phyloP scores from a whole-genome alignment of 2,888 invertebrate species.

The Andricus curvator region DNA sequence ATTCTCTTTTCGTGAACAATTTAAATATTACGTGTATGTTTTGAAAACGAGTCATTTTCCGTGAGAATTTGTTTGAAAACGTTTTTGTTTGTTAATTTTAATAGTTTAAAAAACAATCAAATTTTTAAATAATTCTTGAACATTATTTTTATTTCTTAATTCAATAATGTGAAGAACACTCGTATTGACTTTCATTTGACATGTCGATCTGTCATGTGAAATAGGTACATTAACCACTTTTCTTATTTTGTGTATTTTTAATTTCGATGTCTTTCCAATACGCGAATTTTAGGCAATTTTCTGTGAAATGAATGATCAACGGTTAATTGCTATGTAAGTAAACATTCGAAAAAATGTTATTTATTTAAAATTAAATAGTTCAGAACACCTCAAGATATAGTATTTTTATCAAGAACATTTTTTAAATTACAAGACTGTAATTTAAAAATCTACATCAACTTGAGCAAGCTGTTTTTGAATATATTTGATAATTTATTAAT shows the following conservation, averaged over 20 bases:
- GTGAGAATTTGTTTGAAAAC: not conserved
- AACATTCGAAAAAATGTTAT: no score
- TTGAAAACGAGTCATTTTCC: not conserved
- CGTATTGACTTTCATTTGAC: not conserved
- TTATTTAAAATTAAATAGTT: not conserved
- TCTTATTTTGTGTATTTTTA: not conserved
- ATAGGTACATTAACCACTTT: not conserved
- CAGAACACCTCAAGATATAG: no score
- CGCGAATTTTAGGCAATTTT: not conserved
- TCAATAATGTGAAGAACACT: not conserved
- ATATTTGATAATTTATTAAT: not conserved
- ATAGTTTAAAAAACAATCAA: not conserved
- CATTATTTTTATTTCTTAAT: not conserved
- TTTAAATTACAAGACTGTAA: not conserved
- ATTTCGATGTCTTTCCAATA: not conserved
- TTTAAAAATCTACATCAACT: not conserved
- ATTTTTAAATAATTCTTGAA: not conserved
- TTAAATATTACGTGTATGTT: no score
- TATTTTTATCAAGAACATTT: no score
- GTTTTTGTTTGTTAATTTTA: not conserved
- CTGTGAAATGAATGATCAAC: not conserved
- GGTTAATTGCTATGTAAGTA: not conserved
- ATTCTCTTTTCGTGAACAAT: no score
- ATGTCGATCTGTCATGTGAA: not conserved
- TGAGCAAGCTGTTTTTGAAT: not conserved